Conservation (phyloP, 2,113 vertebrate genomes). For the Clupea harengus region DNA sequence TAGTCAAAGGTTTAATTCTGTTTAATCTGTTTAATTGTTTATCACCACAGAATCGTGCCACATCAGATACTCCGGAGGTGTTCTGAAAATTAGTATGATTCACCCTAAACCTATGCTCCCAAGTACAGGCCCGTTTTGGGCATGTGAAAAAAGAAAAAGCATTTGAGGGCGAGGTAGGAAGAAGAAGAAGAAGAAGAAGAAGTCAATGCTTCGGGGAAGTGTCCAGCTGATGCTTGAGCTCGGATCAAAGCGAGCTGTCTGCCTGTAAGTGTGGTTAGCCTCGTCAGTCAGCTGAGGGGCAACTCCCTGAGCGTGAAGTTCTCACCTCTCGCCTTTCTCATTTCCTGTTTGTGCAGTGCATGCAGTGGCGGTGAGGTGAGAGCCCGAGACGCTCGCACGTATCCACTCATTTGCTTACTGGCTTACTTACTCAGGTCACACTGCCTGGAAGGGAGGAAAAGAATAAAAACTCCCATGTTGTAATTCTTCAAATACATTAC, state of each 20-base stretch:
- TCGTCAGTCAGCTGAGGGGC: neutral
- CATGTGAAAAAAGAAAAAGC: neutral
- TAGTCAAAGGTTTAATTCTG: neutral
- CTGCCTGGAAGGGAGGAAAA: neutral
- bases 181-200: neutral
- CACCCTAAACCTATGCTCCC: neutral
- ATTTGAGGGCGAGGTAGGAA: neutral
- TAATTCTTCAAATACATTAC: neutral
- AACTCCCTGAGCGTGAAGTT: neutral
- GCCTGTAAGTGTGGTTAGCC: neutral
- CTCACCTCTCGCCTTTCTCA: constrained; percentile 7
- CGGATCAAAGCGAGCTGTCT: neutral
- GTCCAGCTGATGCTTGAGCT: neutral
- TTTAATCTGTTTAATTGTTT: neutral
- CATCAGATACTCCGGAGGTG: neutral
- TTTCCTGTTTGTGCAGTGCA: constrained; percentile 8
- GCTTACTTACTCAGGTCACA: neutral
- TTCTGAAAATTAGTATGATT: neutral
- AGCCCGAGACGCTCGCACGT: neutral
- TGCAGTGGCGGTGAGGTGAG: neutral
- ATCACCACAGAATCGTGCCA: neutral
- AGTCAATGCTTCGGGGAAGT: neutral
- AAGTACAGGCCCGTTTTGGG: neutral
- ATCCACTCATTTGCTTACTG: neutral
- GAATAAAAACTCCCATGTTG: neutral